A percentile compares a stretch with the other conserved stretches of the same genome.
phyloP scores from a whole-genome alignment of 1,140 invertebrate species.

The Dryas iulia region DNA sequence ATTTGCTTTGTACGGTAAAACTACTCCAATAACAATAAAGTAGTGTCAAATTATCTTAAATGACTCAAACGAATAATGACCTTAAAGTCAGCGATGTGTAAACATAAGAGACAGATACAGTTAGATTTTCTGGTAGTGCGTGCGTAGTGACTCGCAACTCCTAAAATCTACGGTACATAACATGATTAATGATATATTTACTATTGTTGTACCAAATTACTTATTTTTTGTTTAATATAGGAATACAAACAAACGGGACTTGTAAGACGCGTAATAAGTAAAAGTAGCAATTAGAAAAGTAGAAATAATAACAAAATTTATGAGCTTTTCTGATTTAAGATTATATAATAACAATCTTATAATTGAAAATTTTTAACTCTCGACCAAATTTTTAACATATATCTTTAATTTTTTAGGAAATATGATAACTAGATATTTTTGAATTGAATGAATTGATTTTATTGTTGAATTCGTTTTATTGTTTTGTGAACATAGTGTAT shows the following conservation, averaged over 20 bases:
- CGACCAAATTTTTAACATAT: no score
- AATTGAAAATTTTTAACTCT: no score
- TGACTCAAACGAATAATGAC: constrained; percentile 54
- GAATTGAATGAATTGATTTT: no score
- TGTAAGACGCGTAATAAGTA: no score
- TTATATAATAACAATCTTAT: no score
- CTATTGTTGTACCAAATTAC: neutral
- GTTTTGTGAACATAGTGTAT: neutral
- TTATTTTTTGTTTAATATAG: neutral
- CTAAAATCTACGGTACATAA: constrained; percentile 13
- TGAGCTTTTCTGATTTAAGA: no score
- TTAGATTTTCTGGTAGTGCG: constrained; percentile 64
- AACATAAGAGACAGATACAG: constrained; percentile 60
- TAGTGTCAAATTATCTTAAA: constrained; percentile 47
- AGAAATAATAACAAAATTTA: no score
- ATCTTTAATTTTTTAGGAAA: no score
- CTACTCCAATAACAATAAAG: constrained; percentile 37
- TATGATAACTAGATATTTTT: no score
- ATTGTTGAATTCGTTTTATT: no score
- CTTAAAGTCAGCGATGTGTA: constrained; percentile 64
- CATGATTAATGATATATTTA: neutral
- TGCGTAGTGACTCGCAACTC: constrained; percentile 48
- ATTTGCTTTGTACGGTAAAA: constrained; percentile 29
- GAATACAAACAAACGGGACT: neutral
- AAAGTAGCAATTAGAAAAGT: no score